Percentiles rank a stretch among this genome's conserved stretches.
These are phyloP conservation scores for Heliconius nattereri DNA, from an alignment of 1,140 invertebrate species.

Conservation along the genomic window DNA sequence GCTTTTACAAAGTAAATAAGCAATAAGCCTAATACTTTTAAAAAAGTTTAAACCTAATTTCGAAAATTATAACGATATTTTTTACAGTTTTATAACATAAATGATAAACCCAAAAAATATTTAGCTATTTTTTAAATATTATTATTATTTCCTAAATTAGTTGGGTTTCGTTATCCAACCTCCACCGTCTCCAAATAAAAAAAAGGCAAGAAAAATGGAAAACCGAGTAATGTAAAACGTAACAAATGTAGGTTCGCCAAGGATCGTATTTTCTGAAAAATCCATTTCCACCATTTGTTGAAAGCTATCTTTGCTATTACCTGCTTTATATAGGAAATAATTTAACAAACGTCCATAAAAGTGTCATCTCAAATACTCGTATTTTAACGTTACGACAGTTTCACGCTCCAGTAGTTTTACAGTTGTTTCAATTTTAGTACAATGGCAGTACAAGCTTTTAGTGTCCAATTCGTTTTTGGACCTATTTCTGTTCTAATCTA, in stretches of 20 bases:
- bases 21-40: too few relatives aligned
- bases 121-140: too few relatives aligned
- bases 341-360: slow-evolving; percentile 11
- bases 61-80: too few relatives aligned
- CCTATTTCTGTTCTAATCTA: not conserved
- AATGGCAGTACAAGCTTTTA: not conserved
- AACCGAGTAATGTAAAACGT: not conserved
- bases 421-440: slow-evolving; percentile 14
- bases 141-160: too few relatives aligned
- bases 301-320: not conserved
- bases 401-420: slow-evolving; percentile 9
- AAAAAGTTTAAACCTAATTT: too few relatives aligned
- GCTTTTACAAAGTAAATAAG: too few relatives aligned
- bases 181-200: too few relatives aligned
- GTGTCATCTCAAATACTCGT: slow-evolving; percentile 11
- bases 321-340: slow-evolving; percentile 2
- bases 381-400: slow-evolving; percentile 3
- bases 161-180: too few relatives aligned
- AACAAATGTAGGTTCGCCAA: not conserved
- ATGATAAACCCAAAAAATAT: too few relatives aligned
- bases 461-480: not conserved
- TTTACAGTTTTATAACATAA: too few relatives aligned
- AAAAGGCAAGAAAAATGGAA: not conserved
- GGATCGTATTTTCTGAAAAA: not conserved
- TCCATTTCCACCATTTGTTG: slow-evolving; percentile 5